Percentiles rank a stretch among this genome's conserved stretches.
Conservation (phyloP, 1,140 invertebrate species). For the Orchesella cincta region DNA sequence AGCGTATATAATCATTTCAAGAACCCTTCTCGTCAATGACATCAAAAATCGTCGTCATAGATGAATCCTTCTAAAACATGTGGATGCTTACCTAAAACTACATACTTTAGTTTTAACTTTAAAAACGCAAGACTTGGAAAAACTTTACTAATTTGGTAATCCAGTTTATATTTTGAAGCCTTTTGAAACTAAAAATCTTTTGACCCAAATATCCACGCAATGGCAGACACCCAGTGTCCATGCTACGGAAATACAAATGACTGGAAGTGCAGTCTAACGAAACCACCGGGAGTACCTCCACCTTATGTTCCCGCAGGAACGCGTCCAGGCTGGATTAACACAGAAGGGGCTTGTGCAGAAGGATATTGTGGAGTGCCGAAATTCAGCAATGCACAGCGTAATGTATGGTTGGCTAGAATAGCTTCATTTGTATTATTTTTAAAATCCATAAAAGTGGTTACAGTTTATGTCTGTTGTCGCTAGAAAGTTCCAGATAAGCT, state of each 20-base stretch:
- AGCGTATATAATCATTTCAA: too few species aligned
- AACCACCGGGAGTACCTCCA: not conserved
- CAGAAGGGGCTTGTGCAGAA: not conserved
- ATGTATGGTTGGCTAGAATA: not conserved
- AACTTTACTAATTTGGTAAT: too few species aligned
- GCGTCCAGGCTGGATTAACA: not conserved
- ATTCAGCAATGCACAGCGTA: not conserved
- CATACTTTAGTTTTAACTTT: not conserved
- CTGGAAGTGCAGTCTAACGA: not conserved
- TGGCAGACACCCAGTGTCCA: not conserved
- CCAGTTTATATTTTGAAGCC: not conserved
- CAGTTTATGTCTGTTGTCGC: not conserved
- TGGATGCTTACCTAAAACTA: not conserved
- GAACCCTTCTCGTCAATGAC: too few species aligned
- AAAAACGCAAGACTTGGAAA: not conserved
- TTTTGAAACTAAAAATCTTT: not conserved
- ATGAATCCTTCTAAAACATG: not conserved
- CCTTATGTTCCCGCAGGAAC: not conserved
- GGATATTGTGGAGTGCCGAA: constrained; percentile 13
- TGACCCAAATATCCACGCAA: not conserved
- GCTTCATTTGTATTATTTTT: not conserved
- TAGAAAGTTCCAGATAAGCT: constrained; percentile 43
- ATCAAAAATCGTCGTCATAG: not conserved
- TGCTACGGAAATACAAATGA: not conserved
- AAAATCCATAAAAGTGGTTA: not conserved